These are phyloP conservation scores for Nibea albiflora DNA, from an alignment of 2,113 vertebrate species.

Conservation along the genomic window DNA sequence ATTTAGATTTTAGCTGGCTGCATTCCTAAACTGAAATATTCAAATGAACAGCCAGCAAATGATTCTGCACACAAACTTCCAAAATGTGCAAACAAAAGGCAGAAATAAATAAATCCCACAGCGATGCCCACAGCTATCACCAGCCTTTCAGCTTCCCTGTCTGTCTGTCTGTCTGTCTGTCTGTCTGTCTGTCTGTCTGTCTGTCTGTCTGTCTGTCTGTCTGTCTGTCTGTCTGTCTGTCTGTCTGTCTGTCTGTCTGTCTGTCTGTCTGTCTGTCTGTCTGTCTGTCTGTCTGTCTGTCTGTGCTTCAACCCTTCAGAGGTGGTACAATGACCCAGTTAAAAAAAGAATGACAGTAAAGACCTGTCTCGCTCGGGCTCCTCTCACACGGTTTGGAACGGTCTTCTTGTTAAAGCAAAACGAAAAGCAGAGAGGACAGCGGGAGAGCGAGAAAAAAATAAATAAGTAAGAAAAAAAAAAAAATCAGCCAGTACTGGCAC, in stretches of 20 bases:
- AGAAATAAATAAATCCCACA: slow-evolving; percentile 47
- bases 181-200: too few relatives aligned
- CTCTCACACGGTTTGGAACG: slow-evolving; percentile 41
- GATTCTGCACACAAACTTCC: slow-evolving; percentile 42
- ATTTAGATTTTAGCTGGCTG: neutral
- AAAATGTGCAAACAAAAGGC: slow-evolving; percentile 31
- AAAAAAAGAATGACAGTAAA: slow-evolving; percentile 78
- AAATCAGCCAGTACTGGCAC: slow-evolving; percentile 33
- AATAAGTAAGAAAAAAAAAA: neutral
- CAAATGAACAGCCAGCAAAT: slow-evolving; percentile 1
- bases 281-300: too few relatives aligned
- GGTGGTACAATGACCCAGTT: slow-evolving; percentile 71
- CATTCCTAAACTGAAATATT: neutral
- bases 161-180: too few relatives aligned
- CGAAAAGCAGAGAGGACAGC: slow-evolving; percentile 44
- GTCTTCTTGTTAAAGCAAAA: slow-evolving; percentile 62
- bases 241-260: too few relatives aligned
- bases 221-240: too few relatives aligned
- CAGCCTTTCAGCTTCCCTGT: slow-evolving; percentile 58
- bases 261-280: too few relatives aligned
- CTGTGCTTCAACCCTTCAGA: slow-evolving; percentile 58
- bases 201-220: too few relatives aligned
- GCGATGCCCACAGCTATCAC: slow-evolving; percentile 81
- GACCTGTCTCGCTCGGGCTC: slow-evolving; percentile 37
- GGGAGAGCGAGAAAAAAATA: slow-evolving; percentile 45